phyloP scores from a whole-genome alignment of 2,888 invertebrate species.

The Imbricaverruca yamaguchii region DNA sequence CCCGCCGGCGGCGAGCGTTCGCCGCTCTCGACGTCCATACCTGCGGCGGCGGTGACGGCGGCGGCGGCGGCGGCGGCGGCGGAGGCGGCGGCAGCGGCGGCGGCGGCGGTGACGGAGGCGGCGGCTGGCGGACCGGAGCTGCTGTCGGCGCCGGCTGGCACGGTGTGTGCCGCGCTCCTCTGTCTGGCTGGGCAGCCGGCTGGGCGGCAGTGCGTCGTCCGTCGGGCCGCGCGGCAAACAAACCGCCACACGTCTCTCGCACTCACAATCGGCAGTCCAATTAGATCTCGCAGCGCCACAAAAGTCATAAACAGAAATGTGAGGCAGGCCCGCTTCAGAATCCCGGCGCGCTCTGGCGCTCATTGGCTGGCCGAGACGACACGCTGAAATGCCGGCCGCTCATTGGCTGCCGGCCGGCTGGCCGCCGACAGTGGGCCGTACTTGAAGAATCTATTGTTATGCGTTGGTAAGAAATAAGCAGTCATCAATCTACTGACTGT shows the following conservation, averaged over 20 bases:
- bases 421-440: slow-evolving; percentile 14
- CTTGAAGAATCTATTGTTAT: slow-evolving; percentile 17
- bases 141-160: too few species aligned
- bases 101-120: too few species aligned
- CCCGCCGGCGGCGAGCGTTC: slow-evolving; percentile 11
- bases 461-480: slow-evolving; percentile 21
- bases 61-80: background rate
- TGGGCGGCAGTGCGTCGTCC: background rate
- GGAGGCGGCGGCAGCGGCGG: too few species aligned
- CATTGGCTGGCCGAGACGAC: background rate
- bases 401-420: slow-evolving; percentile 17
- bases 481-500: slow-evolving; percentile 16
- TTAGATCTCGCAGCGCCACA: slow-evolving; percentile 19
- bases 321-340: slow-evolving; percentile 19
- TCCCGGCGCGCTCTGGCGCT: slow-evolving; percentile 12
- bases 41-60: background rate
- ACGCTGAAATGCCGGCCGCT: background rate
- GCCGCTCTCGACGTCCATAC: slow-evolving; percentile 1
- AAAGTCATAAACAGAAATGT: slow-evolving; percentile 20
- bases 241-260: slow-evolving; percentile 5
- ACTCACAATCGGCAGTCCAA: slow-evolving; percentile 20
- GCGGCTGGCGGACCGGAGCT: too few species aligned
- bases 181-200: background rate
- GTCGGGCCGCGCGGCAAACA: background rate
- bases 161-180: background rate